phyloP scores from a whole-genome alignment of 2,888 invertebrate species.

The Pollenia griseotomentosa region DNA sequence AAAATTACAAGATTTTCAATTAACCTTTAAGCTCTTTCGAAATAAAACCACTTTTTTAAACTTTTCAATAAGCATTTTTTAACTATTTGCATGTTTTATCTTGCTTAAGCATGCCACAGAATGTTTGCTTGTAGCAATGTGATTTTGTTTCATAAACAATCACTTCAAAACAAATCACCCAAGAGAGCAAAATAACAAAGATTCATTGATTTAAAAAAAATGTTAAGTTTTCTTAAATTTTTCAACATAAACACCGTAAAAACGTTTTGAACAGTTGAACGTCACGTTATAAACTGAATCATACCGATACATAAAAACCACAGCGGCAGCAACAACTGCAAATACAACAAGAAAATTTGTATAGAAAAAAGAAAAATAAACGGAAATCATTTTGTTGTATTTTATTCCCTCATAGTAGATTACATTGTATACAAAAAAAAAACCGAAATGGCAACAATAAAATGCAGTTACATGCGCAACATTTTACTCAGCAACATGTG shows the following conservation, averaged over 20 bases:
- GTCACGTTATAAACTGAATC: slow-evolving; percentile 72
- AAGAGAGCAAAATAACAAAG: slow-evolving; percentile 51
- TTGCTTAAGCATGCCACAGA: slow-evolving; percentile 6
- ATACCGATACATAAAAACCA: slow-evolving; percentile 64
- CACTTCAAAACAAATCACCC: slow-evolving; percentile 61
- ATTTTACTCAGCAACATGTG: slow-evolving; percentile 64
- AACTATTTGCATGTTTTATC: slow-evolving; percentile 42
- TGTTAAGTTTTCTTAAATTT: slow-evolving; percentile 13
- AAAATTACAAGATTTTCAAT: slow-evolving; percentile 49
- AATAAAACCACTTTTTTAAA: not conserved
- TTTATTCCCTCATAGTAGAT: slow-evolving; percentile 46
- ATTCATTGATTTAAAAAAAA: slow-evolving; percentile 58
- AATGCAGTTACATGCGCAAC: slow-evolving; percentile 70
- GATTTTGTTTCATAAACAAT: slow-evolving; percentile 44
- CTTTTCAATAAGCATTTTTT: slow-evolving; percentile 23
- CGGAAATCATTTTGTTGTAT: slow-evolving; percentile 69
- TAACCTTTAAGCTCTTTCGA: slow-evolving; percentile 36
- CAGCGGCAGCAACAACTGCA: slow-evolving; percentile 37
- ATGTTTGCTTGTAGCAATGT: slow-evolving; percentile 12
- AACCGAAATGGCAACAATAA: slow-evolving; percentile 23
- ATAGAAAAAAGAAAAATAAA: slow-evolving; percentile 38
- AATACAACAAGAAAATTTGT: slow-evolving; percentile 8
- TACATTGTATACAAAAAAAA: slow-evolving; percentile 61
- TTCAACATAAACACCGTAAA: slow-evolving; percentile 54
- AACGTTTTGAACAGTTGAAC: slow-evolving; percentile 71